Percentiles rank a stretch among this genome's conserved stretches.
Conservation (phyloP, 2,797 vertebrate genomes). For the Peromyscus aztecus region DNA sequence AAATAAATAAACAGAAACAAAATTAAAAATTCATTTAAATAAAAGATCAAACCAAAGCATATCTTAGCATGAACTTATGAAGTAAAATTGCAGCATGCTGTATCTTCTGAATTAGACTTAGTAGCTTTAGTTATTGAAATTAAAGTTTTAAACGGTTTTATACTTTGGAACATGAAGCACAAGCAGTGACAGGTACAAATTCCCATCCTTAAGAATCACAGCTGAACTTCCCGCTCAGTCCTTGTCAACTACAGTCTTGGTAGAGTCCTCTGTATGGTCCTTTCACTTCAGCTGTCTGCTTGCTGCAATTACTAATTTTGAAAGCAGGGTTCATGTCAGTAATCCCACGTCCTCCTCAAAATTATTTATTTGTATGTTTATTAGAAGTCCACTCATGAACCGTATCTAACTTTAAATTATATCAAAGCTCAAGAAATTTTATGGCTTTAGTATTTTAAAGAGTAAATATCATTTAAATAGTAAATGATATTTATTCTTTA, state of each 20-base stretch:
- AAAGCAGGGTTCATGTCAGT: not conserved
- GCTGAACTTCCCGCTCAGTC: not conserved
- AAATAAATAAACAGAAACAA: not conserved
- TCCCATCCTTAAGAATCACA: not conserved
- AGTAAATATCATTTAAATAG: too few species aligned
- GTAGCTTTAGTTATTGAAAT: not conserved
- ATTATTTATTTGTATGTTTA: not conserved
- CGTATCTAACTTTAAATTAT: not conserved
- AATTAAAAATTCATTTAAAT: not conserved
- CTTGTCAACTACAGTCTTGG: not conserved
- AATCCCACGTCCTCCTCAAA: not conserved
- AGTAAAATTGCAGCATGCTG: not conserved
- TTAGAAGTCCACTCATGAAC: not conserved
- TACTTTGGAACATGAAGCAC: not conserved
- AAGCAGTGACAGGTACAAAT: not conserved
- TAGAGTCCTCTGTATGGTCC: not conserved
- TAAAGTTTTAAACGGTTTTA: not conserved
- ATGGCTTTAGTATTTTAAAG: not conserved
- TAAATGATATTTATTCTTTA: not conserved
- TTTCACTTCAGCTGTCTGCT: not conserved
- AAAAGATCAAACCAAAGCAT: not conserved
- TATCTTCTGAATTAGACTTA: not conserved
- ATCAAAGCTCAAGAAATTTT: not conserved
- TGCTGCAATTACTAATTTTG: not conserved
- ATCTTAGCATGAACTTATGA: not conserved